phyloP scores from a whole-genome alignment of 2,113 vertebrate species.

The Tenebrosternarchus preto region DNA sequence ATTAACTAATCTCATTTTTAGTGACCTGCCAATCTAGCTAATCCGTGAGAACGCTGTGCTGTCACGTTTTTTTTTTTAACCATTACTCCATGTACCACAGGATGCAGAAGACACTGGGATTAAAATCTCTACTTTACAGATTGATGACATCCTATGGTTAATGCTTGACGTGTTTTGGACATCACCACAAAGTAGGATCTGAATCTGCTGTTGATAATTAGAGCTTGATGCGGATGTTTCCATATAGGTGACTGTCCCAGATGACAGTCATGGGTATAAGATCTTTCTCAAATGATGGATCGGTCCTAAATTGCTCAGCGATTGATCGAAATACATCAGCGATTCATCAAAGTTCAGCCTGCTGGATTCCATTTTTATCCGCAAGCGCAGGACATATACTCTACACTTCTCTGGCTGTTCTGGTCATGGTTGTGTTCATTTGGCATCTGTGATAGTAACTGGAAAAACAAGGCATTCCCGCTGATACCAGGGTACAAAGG shows the following conservation, averaged over 20 bases:
- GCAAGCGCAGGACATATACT: no score
- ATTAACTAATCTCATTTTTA: constrained; percentile 1
- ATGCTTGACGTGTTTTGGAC: not conserved
- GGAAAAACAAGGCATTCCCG: not conserved
- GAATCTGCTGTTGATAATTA: not conserved
- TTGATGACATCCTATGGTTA: not conserved
- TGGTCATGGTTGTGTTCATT: not conserved
- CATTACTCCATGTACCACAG: not conserved
- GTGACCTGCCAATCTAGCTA: not conserved
- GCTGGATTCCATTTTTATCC: not conserved
- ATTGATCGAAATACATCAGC: no score
- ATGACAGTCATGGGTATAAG: no score
- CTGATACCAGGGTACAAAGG: not conserved
- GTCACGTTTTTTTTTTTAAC: not conserved
- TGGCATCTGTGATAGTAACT: not conserved
- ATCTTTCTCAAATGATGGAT: no score
- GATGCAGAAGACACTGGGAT: not conserved
- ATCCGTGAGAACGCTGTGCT: not conserved
- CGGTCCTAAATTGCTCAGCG: no score
- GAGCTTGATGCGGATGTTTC: not conserved
- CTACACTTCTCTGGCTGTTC: not conserved
- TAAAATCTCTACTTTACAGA: not conserved
- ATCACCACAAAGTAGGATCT: not conserved
- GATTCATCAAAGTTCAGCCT: not conserved
- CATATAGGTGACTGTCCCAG: not conserved